Evolutionary conservation across 2,888 invertebrate species (phyloP).

Genomic region (Sinotaia quadrata): DNA sequence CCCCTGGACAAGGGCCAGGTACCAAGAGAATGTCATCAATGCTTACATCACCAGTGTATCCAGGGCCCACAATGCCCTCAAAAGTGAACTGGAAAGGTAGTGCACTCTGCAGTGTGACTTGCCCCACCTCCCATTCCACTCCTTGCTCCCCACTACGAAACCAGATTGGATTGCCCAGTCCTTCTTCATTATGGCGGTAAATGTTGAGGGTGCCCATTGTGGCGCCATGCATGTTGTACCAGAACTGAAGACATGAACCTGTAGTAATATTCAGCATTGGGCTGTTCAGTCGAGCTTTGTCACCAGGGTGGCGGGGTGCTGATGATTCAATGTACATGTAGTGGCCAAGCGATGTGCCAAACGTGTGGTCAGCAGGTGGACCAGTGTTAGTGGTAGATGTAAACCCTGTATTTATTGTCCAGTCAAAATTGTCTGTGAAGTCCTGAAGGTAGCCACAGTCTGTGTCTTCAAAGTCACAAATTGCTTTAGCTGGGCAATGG

Average conservation of each 20-base stretch:
- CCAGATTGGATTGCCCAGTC: slow-evolving; percentile 45
- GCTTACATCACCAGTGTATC: slow-evolving; percentile 60
- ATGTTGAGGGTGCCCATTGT: slow-evolving; percentile 48
- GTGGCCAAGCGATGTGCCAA: slow-evolving; percentile 52
- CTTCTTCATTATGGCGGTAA: slow-evolving; percentile 28
- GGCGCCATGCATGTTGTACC: slow-evolving; percentile 66
- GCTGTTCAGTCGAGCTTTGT: slow-evolving; percentile 60
- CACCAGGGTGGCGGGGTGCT: slow-evolving; percentile 45
- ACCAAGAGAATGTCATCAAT: slow-evolving; percentile 66
- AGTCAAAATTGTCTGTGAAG: slow-evolving; percentile 57
- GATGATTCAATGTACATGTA: slow-evolving; percentile 66
- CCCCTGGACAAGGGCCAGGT: slow-evolving; percentile 49
- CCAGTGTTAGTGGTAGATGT: slow-evolving; percentile 53
- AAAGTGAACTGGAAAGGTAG: slow-evolving; percentile 47
- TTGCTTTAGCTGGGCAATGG: slow-evolving; percentile 51
- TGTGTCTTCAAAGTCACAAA: slow-evolving; percentile 65
- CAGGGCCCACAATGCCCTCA: slow-evolving; percentile 60
- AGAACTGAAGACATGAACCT: slow-evolving; percentile 64
- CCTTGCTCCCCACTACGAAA: slow-evolving; percentile 59
- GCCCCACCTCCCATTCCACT: slow-evolving; percentile 57
- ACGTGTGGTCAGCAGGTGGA: slow-evolving; percentile 65
- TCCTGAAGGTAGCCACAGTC: slow-evolving; percentile 63
- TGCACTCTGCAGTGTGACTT: slow-evolving; percentile 50
- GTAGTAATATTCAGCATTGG: slow-evolving; percentile 46
- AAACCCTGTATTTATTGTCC: slow-evolving; percentile 58